phyloP scores from a whole-genome alignment of 1,140 invertebrate species.

The Periplaneta americana region DNA sequence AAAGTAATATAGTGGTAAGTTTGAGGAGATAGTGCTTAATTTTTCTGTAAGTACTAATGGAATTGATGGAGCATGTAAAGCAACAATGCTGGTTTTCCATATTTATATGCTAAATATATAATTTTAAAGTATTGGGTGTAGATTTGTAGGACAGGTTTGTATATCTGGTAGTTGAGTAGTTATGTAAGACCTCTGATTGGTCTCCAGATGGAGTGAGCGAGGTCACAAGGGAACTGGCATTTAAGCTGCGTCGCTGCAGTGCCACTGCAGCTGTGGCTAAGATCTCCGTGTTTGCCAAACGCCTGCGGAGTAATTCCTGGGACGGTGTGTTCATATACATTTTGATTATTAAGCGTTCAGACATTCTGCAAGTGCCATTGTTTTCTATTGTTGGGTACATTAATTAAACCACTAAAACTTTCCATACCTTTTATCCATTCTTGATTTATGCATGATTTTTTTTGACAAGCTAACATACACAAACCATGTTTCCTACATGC shows the following conservation, averaged over 20 bases:
- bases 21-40: no score
- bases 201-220: neutral
- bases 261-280: slow-evolving; percentile 35
- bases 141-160: neutral
- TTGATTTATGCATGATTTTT: neutral
- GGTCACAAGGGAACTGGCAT: neutral
- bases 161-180: neutral
- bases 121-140: neutral
- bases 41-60: no score
- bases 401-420: neutral
- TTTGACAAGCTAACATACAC: neutral
- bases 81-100: no score
- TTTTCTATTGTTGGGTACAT: neutral
- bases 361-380: neutral
- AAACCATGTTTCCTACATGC: neutral
- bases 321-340: slow-evolving; percentile 24
- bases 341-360: neutral
- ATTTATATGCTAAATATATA: no score
- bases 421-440: neutral
- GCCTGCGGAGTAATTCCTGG: slow-evolving; percentile 34
- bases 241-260: slow-evolving; percentile 29
- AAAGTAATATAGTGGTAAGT: no score
- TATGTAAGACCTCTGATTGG: slow-evolving; percentile 3
- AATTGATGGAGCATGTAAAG: no score
- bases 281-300: slow-evolving; percentile 39